Percentiles rank a stretch among this genome's conserved stretches.
Evolutionary conservation across 2,113 vertebrate species (phyloP).

Genomic region (Genyomyrus donnyi): DNA sequence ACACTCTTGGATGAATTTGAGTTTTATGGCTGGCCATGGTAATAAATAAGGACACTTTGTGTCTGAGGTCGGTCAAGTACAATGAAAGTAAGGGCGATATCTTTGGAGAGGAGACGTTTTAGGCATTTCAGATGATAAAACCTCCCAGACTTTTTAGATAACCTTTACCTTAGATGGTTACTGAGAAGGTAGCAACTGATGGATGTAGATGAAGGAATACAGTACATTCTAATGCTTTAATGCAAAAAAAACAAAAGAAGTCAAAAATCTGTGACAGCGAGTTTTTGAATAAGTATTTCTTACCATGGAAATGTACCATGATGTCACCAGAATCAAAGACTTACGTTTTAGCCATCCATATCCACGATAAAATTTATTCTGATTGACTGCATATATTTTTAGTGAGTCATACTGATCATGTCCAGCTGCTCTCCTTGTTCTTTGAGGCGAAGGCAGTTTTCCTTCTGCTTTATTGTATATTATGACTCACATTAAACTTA

Average conservation of each 20-base stretch:
- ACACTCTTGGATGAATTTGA: too few relatives aligned
- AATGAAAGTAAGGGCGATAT: background rate
- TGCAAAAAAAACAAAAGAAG: background rate
- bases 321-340: constrained; percentile 27
- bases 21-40: background rate
- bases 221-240: background rate
- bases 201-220: background rate
- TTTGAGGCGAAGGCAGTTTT: background rate
- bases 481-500: background rate
- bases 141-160: background rate
- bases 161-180: background rate
- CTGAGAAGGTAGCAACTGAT: background rate
- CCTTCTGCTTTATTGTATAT: constrained; percentile 8
- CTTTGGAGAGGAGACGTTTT: background rate
- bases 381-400: constrained; percentile 34
- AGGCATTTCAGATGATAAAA: background rate
- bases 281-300: background rate
- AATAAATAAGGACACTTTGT: background rate
- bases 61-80: background rate
- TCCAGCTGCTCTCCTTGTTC: constrained; percentile 23
- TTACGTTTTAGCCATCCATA: constrained; percentile 20
- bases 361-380: constrained; percentile 15
- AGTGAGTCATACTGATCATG: constrained; percentile 36
- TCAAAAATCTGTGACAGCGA: background rate
- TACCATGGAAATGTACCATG: constrained; percentile 24